Evolutionary conservation across 2,113 vertebrate genomes (phyloP).

Genomic region (Engystomops pustulosus): DNA sequence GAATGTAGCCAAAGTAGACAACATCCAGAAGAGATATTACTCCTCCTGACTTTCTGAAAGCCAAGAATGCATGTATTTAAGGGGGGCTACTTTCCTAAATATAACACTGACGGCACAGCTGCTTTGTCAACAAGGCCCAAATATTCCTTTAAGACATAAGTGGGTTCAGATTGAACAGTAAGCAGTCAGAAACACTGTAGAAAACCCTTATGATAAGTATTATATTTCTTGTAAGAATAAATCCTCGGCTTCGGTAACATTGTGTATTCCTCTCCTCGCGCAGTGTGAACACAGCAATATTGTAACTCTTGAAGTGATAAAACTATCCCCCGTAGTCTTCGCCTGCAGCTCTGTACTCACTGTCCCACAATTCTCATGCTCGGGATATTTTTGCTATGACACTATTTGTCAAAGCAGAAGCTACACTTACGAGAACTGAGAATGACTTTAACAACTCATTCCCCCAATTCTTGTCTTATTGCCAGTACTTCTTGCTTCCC

Average conservation of each 20-base stretch:
- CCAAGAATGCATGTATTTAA: no score
- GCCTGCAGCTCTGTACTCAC: neutral
- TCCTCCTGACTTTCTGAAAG: no score
- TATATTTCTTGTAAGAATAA: neutral
- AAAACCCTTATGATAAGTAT: neutral
- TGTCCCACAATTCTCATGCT: slow-evolving; percentile 12
- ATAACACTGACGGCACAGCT: no score
- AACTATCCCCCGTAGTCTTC: neutral
- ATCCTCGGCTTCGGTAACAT: neutral
- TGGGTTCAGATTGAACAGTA: no score
- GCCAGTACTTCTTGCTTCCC: slow-evolving; percentile 39
- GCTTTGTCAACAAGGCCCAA: no score
- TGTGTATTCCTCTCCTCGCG: neutral
- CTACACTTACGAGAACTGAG: slow-evolving; percentile 34
- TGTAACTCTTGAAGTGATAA: neutral
- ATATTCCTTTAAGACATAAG: no score
- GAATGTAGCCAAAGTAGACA: no score
- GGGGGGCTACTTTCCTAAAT: no score
- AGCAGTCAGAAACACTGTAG: no score
- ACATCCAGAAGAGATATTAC: no score
- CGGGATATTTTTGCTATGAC: slow-evolving; percentile 21
- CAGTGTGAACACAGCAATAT: neutral
- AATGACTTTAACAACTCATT: slow-evolving; percentile 19
- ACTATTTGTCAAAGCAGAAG: slow-evolving; percentile 19
- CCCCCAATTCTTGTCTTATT: slow-evolving; percentile 22